Evolutionary conservation across 2,888 invertebrate genomes (phyloP).

Genomic region (Metellina segmentata): DNA sequence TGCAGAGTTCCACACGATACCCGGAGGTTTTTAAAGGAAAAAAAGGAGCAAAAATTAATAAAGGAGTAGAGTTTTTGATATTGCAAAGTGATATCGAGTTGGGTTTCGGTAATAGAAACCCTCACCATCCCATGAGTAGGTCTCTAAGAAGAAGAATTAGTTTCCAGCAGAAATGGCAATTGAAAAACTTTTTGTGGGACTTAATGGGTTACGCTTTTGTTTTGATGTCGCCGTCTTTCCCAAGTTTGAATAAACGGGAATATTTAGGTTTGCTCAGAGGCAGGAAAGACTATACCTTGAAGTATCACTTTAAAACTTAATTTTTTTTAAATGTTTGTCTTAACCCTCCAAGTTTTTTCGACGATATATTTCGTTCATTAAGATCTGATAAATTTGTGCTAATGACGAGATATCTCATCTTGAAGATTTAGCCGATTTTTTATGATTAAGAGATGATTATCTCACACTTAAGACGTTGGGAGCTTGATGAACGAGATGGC

Average conservation of each 20-base stretch:
- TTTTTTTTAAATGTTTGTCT: no score
- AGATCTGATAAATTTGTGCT: no score
- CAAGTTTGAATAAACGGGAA: neutral
- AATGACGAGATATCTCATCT: no score
- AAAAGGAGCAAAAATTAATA: constrained; percentile 28
- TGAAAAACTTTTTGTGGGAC: neutral
- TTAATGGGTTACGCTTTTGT: neutral
- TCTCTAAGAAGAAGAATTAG: constrained; percentile 2
- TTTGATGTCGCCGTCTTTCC: neutral
- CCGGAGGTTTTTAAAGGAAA: neutral
- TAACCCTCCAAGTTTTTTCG: no score
- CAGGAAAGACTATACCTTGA: no score
- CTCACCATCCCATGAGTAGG: neutral
- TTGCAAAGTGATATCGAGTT: neutral
- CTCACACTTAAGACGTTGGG: no score
- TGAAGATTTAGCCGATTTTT: no score
- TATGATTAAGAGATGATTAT: no score
- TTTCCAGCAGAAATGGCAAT: neutral
- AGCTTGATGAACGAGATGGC: no score
- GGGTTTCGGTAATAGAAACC: neutral
- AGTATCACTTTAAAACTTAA: no score
- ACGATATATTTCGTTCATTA: no score
- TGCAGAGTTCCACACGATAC: constrained; percentile 6
- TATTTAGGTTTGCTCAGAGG: neutral
- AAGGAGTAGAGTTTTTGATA: neutral